Percentiles rank a stretch among this genome's conserved stretches.
These are phyloP conservation scores for Drosophila falleni DNA, from an alignment of 2,888 invertebrate species.

Conservation along the genomic window DNA sequence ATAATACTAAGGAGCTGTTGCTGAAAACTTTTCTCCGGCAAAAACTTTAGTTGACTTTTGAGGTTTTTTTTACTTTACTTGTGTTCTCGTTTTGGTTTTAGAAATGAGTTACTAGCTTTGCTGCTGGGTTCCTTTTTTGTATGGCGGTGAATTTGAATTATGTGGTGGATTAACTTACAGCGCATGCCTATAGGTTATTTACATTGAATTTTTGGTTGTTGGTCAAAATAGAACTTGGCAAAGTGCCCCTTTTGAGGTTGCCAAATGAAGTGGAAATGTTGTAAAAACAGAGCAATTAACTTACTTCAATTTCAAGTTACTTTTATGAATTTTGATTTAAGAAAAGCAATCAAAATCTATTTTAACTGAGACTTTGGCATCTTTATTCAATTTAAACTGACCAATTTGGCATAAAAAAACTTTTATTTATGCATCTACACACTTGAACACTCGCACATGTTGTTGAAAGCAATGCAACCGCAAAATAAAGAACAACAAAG, in stretches of 20 bases:
- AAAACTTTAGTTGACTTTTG: conserved; percentile 48
- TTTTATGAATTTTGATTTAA: not conserved
- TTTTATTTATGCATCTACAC: conserved; percentile 23
- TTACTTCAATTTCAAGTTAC: not conserved
- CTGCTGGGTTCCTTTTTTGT: conserved; percentile 35
- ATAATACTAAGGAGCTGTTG: conserved; percentile 19
- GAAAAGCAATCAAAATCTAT: not conserved
- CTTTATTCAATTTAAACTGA: conserved; percentile 75
- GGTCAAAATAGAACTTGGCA: conserved; percentile 28
- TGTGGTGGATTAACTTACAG: conserved; percentile 75
- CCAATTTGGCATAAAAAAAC: conserved; percentile 65
- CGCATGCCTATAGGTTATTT: conserved; percentile 72
- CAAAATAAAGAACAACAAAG: conserved; percentile 71
- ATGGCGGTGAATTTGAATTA: conserved; percentile 64
- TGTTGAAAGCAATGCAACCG: conserved; percentile 70
- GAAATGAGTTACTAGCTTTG: conserved; percentile 26
- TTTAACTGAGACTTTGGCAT: conserved; percentile 17
- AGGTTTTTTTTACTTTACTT: conserved; percentile 16
- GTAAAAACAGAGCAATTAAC: conserved; percentile 7
- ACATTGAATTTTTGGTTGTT: conserved; percentile 22
- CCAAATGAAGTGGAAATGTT: conserved; percentile 5
- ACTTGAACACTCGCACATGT: conserved; percentile 24
- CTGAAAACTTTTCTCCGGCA: conserved; percentile 40
- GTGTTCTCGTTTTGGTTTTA: conserved; percentile 24
- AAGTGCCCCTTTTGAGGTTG: not conserved